Evolutionary conservation across 2,888 invertebrate species (phyloP).

Genomic region (Boloria euphrosyne): DNA sequence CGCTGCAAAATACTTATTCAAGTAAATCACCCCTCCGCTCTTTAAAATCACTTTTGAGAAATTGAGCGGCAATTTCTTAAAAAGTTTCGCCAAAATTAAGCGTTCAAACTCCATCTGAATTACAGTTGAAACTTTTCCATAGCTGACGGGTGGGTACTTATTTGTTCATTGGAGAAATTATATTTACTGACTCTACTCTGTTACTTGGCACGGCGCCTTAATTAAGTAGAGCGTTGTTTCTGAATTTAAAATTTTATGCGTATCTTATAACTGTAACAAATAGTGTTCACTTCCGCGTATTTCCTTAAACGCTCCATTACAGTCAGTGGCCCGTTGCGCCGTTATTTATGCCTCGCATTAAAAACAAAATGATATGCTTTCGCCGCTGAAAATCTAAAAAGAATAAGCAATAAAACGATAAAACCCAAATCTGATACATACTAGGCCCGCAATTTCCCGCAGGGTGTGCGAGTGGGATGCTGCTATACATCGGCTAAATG

Average conservation of each 20-base stretch:
- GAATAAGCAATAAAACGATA: constrained; percentile 83
- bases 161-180: constrained; percentile 33
- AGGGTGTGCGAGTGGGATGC: constrained; percentile 71
- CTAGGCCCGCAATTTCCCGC: constrained; percentile 76
- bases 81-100: constrained; percentile 50
- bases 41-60: constrained; percentile 75
- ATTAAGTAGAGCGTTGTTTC: constrained; percentile 44
- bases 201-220: constrained; percentile 42
- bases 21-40: constrained; percentile 70
- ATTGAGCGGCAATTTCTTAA: constrained; percentile 64
- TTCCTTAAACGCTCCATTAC: constrained; percentile 74
- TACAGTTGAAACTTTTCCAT: constrained; percentile 28
- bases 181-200: constrained; percentile 28
- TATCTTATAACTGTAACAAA: constrained; percentile 53
- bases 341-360: constrained; percentile 80
- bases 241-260: constrained; percentile 43
- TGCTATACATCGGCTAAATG: constrained; percentile 76
- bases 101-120: constrained; percentile 40
- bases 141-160: constrained; percentile 30
- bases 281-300: constrained; percentile 69
- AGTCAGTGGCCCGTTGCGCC: constrained; percentile 70
- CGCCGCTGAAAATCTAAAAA: constrained; percentile 82
- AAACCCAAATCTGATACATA: constrained; percentile 83
- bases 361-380: constrained; percentile 82
- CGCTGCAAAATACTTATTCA: constrained; percentile 77